Evolutionary conservation across 2,797 vertebrate species (phyloP), one percentile per base, ranked within the genome.

Genomic region (Nannoperca australis): DNA sequence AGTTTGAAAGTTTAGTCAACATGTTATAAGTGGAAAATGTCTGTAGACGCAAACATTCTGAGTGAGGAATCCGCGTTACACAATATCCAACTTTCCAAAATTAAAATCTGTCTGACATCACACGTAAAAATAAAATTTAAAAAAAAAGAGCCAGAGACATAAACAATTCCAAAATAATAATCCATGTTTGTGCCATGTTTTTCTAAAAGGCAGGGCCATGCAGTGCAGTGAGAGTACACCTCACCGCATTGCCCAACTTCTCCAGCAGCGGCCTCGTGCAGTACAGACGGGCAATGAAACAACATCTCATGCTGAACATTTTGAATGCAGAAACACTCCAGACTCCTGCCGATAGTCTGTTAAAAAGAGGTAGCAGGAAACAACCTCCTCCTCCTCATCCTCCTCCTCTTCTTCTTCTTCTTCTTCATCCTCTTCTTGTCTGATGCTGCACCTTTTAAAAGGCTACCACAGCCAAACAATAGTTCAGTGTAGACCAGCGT

Each of bases 271-370:
- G 73, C 55, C 32, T 70, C 7, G 17, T 62, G 70, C 73, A 77
- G 82, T 78, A 60, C 56, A 63, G 34, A 83, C 15, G 12, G 55
- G 51, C 36, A 34, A 51, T 47, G 10, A 72, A 80, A 78, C 59
- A 54, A 24, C 54, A 66, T 62, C 34, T 68, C 51, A 58, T 50
- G 73, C 42, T 55, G 65, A 59, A 59, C 40, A 56, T 27, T 68
- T 50, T 60, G 5, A 54, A 60, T 17, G 36, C 45, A 62, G 58
- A 45, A 68, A 60, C 59, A 14, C 49, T 72, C 74, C 42, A 34
- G 40, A 36, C 42, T 63, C 68, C 59, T 44, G 45, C 34, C 22
- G 30, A 18, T 9, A n/a, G 50, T 68, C 50, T 30, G 42, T 54
- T 20, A 34, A 77, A 20, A 4, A 70, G 36, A 56, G 27, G 45